A percentile compares a stretch with the other conserved stretches of the same genome.
Evolutionary conservation across 2,113 vertebrate species (phyloP).

Genomic region (Sclerurus mexicanus): DNA sequence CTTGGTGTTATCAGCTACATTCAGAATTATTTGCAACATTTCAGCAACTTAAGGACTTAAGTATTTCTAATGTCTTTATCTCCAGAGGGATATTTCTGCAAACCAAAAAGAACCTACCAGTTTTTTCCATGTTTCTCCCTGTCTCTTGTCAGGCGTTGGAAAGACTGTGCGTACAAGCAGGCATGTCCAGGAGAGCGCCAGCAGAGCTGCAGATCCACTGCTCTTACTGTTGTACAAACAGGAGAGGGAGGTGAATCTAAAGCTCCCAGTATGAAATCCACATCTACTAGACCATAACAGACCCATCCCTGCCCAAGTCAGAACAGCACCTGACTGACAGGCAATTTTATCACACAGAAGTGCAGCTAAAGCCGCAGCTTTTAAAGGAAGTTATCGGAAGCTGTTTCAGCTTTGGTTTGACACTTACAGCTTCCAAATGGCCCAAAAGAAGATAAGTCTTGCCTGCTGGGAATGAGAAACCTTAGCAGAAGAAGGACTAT

Average conservation of each 20-base stretch:
- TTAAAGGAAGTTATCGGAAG: background rate
- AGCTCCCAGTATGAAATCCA: background rate
- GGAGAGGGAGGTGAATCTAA: background rate
- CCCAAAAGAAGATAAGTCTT: background rate
- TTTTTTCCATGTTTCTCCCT: slow-evolving; percentile 90
- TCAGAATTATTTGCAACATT: background rate
- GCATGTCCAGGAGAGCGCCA: slow-evolving; percentile 92
- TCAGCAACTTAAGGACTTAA: background rate
- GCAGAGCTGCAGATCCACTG: slow-evolving; percentile 86
- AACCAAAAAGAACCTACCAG: slow-evolving; percentile 78
- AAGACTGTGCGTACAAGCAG: slow-evolving; percentile 85
- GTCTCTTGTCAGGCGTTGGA: slow-evolving; percentile 80
- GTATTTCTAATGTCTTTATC: background rate
- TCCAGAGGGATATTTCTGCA: background rate
- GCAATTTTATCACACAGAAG: background rate
- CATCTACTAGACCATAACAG: background rate
- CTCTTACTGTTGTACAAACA: slow-evolving; percentile 81
- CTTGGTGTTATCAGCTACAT: background rate
- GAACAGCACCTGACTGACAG: background rate
- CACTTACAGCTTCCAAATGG: background rate
- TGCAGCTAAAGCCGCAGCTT: background rate
- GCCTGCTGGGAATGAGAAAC: background rate
- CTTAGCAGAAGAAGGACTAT: background rate
- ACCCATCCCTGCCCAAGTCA: background rate
- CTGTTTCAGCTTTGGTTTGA: background rate